A percentile compares a stretch with the other conserved stretches of the same genome.
Evolutionary conservation across 2,797 vertebrate species (phyloP).

Genomic region (Coregonus sp.): DNA sequence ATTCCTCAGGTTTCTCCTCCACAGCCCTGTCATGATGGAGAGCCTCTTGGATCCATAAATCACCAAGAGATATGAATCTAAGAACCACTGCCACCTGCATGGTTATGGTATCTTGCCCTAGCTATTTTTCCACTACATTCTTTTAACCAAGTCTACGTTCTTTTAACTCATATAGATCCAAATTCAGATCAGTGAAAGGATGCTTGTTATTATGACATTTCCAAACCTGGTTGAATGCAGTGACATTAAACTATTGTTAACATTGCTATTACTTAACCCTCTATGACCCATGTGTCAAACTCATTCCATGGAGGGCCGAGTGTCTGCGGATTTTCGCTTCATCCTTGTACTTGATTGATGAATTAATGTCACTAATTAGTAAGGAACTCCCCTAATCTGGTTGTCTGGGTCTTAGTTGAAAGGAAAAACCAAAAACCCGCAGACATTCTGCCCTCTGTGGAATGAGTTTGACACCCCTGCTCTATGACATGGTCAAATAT

Average conservation of each 20-base stretch:
- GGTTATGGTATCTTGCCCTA: neutral
- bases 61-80: conserved; percentile 31
- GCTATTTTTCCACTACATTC: conserved; percentile 10
- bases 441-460: no score
- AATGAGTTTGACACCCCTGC: no score
- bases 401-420: no score
- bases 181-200: no score
- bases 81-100: conserved; percentile 37
- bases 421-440: no score
- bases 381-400: no score
- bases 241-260: neutral
- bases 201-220: neutral
- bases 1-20: conserved; percentile 46
- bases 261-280: neutral
- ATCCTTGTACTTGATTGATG: no score
- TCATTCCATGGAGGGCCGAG: no score
- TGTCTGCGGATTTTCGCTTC: no score
- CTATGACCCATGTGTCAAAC: no score
- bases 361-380: no score
- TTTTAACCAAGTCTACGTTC: conserved; percentile 16
- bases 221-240: neutral
- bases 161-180: neutral
- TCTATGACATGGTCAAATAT: no score
- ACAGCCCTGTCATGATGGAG: conserved; percentile 34
- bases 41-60: conserved; percentile 23